phyloP scores from a whole-genome alignment of 2,888 invertebrate species.

The Sarcophaga subvicina region DNA sequence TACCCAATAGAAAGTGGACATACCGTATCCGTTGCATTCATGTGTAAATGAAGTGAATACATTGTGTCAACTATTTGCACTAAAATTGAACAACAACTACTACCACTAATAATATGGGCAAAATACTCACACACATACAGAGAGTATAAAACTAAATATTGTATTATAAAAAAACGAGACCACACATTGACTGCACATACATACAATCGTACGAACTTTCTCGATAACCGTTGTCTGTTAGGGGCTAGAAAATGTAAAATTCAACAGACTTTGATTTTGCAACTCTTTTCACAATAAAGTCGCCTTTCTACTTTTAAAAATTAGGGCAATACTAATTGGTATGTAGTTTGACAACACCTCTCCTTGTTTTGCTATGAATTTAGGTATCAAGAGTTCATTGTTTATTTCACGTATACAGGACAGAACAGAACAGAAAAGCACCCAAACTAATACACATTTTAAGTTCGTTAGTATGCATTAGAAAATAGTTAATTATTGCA shows the following conservation, averaged over 20 bases:
- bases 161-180: constrained; percentile 32
- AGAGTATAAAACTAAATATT: constrained; percentile 19
- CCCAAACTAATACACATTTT: constrained; percentile 10
- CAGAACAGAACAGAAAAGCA: neutral
- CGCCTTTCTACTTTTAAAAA: too few species aligned
- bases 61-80: constrained; percentile 42
- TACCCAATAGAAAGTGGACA: neutral
- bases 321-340: too few species aligned
- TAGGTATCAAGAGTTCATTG: constrained; percentile 10
- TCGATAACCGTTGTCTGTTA: too few species aligned
- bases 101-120: neutral
- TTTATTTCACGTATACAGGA: constrained; percentile 10
- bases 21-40: constrained; percentile 41
- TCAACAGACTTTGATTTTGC: too few species aligned
- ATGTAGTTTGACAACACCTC: too few species aligned
- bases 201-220: neutral
- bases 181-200: constrained; percentile 2
- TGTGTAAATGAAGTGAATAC: constrained; percentile 53
- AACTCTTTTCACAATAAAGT: too few species aligned
- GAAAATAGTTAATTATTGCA: constrained; percentile 54
- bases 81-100: constrained; percentile 11
- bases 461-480: constrained; percentile 17
- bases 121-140: neutral
- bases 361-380: too few species aligned
- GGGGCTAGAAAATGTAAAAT: too few species aligned